Evolutionary conservation across 2,113 vertebrate species (phyloP).

Genomic region (Halichoeres trimaculatus): DNA sequence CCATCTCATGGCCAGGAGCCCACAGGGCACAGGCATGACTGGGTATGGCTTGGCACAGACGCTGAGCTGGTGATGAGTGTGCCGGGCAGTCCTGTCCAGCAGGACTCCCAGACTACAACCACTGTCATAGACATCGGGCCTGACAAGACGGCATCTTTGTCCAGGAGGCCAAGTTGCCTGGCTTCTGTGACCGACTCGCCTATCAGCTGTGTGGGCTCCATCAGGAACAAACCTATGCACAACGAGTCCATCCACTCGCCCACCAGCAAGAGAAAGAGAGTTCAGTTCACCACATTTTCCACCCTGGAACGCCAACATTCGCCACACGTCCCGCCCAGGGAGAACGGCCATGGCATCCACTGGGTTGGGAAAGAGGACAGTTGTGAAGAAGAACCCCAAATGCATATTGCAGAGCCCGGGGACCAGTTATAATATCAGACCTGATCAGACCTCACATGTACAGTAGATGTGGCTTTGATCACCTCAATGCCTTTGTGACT

Average conservation of each 20-base stretch:
- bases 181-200: slow-evolving; percentile 72
- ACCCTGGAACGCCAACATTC: slow-evolving; percentile 83
- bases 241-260: slow-evolving; percentile 88
- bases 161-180: slow-evolving; percentile 74
- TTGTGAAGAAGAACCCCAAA: slow-evolving; percentile 80
- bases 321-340: slow-evolving; percentile 74
- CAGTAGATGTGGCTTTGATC: slow-evolving; percentile 77
- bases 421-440: slow-evolving; percentile 68
- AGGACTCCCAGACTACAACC: slow-evolving; percentile 81
- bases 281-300: slow-evolving; percentile 95
- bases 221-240: slow-evolving; percentile 76
- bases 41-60: slow-evolving; percentile 92
- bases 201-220: slow-evolving; percentile 63
- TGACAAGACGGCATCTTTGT: slow-evolving; percentile 73
- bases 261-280: slow-evolving; percentile 95
- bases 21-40: slow-evolving; percentile 90
- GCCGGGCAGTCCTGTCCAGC: slow-evolving; percentile 83
- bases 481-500: slow-evolving; percentile 82
- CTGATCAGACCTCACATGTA: slow-evolving; percentile 69
- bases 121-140: slow-evolving; percentile 88
- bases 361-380: slow-evolving; percentile 91
- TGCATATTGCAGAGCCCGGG: slow-evolving; percentile 72
- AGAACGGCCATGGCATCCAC: slow-evolving; percentile 86
- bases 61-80: slow-evolving; percentile 90
- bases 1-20: slow-evolving; percentile 88